Conservation (phyloP, 2,797 vertebrate genomes). For the Hippocampus kuda region DNA sequence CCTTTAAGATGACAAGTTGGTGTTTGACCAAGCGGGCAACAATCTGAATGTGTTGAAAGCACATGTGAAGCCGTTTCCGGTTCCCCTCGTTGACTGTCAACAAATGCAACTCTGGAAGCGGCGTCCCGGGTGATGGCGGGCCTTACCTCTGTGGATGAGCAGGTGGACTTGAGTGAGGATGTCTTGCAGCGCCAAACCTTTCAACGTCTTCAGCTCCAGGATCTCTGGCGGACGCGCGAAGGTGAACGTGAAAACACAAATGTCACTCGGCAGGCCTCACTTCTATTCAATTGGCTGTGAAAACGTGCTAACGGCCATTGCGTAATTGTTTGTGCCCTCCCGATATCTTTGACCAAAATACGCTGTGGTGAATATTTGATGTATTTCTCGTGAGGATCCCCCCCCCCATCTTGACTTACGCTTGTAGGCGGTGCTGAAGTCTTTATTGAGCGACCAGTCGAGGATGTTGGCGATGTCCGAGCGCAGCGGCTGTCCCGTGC, state of each 20-base stretch:
- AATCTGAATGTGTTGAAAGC: too few species aligned
- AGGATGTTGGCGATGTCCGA: conserved; percentile 94
- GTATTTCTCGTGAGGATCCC: too few species aligned
- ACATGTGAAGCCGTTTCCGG: too few species aligned
- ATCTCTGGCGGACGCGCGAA: conserved; percentile 66
- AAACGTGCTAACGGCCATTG: too few species aligned
- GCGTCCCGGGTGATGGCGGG: neutral
- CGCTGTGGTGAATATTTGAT: too few species aligned
- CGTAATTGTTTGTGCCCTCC: too few species aligned
- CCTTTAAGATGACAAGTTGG: too few species aligned
- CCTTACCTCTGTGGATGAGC: conserved; percentile 86
- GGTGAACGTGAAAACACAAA: neutral
- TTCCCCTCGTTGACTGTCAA: too few species aligned
- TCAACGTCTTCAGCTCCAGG: conserved; percentile 82
- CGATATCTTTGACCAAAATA: too few species aligned
- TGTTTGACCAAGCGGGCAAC: too few species aligned
- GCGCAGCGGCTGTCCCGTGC: conserved; percentile 91
- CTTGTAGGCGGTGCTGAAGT: conserved; percentile 83
- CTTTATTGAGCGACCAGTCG: conserved; percentile 94
- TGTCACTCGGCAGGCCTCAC: too few species aligned
- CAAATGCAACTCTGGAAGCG: neutral
- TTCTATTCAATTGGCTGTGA: too few species aligned
- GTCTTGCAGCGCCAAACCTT: conserved; percentile 89
- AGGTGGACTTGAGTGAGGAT: conserved; percentile 90
- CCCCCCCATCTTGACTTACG: conserved; percentile 58